Evolutionary conservation across 2,113 vertebrate species (phyloP).

Genomic region (Odocoileus virginianus): DNA sequence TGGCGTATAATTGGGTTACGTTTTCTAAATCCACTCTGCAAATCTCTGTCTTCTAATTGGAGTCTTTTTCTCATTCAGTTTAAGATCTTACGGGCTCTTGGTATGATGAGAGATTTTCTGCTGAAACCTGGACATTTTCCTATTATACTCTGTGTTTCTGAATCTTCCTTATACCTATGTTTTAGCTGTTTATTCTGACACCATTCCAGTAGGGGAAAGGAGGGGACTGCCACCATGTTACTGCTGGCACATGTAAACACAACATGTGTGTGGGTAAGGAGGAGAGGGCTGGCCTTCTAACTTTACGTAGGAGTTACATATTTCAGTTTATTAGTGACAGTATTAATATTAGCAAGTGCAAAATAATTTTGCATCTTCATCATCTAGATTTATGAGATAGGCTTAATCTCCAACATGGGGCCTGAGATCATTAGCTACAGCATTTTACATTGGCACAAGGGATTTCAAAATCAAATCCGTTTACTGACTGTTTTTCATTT

Average conservation of each 20-base stretch:
- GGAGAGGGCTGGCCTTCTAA: neutral
- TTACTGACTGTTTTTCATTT: neutral
- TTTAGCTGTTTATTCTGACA: neutral
- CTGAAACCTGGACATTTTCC: neutral
- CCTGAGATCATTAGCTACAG: neutral
- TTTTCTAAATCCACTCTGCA: neutral
- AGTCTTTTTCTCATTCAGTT: neutral
- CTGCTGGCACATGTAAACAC: neutral
- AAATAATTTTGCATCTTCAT: neutral
- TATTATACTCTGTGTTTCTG: neutral
- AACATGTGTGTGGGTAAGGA: neutral
- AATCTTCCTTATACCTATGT: neutral
- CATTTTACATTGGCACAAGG: neutral
- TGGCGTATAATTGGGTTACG: neutral
- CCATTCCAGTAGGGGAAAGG: neutral
- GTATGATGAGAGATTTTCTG: neutral
- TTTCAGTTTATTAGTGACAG: neutral
- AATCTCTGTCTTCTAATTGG: neutral
- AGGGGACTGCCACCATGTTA: neutral
- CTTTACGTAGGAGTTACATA: neutral
- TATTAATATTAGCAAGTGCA: neutral
- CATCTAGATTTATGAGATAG: neutral
- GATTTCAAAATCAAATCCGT: neutral
- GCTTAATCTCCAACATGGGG: neutral
- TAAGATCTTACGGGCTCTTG: neutral